Evolutionary conservation across 1,140 invertebrate species (phyloP).

Genomic region (Medauroidea extradentata): DNA sequence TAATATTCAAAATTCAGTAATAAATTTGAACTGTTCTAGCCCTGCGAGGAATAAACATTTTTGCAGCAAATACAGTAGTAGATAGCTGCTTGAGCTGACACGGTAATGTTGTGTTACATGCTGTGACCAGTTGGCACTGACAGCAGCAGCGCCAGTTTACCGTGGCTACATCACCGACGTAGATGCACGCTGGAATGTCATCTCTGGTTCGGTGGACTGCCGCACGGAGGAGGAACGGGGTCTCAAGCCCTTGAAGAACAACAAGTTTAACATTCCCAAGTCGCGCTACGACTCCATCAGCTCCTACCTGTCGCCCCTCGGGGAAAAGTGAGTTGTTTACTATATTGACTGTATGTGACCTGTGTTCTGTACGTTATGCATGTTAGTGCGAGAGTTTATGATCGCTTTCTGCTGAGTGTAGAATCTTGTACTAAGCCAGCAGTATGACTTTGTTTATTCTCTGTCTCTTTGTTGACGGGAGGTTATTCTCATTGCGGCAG

Average conservation of each 20-base stretch:
- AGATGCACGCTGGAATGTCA: slow-evolving; percentile 96
- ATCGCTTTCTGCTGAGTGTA: too few species aligned
- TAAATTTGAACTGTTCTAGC: too few species aligned
- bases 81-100: too few species aligned
- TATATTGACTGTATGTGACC: not conserved
- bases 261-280: slow-evolving; percentile 87
- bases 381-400: too few species aligned
- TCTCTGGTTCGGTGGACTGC: slow-evolving; percentile 92
- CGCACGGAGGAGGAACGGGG: slow-evolving; percentile 92
- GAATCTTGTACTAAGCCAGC: too few species aligned
- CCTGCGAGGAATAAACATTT: too few species aligned
- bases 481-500: too few species aligned
- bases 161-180: slow-evolving; percentile 90
- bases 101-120: too few species aligned
- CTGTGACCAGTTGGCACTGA: slow-evolving; percentile 74
- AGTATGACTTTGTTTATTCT: too few species aligned
- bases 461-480: too few species aligned
- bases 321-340: slow-evolving; percentile 55
- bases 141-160: slow-evolving; percentile 92
- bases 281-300: slow-evolving; percentile 98
- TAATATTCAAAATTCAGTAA: too few species aligned
- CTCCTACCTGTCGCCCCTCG: slow-evolving; percentile 87
- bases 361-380: not conserved
- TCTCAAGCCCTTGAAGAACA: slow-evolving; percentile 63
- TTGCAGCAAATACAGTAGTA: too few species aligned